phyloP scores from a whole-genome alignment of 2,888 invertebrate genomes.

The Andrena praecox region DNA sequence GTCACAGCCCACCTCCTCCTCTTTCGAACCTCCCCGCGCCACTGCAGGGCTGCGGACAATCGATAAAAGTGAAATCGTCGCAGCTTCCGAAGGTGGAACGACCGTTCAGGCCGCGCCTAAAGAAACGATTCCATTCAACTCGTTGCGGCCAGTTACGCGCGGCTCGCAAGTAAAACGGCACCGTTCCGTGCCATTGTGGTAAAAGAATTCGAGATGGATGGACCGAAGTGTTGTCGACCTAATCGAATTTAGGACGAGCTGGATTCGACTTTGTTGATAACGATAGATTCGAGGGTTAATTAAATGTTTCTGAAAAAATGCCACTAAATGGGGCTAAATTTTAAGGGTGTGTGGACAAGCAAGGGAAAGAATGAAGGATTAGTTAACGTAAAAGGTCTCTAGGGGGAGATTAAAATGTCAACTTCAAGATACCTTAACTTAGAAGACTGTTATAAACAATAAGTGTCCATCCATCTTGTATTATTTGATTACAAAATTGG shows the following conservation, averaged over 20 bases:
- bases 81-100: constrained; percentile 71
- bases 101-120: constrained; percentile 49
- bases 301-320: too few species aligned
- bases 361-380: too few species aligned
- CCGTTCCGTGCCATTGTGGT: background rate
- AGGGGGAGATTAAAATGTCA: too few species aligned
- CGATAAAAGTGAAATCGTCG: constrained; percentile 67
- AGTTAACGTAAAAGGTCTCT: too few species aligned
- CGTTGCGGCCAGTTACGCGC: background rate
- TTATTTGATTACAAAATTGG: too few species aligned
- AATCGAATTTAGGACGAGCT: background rate
- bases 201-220: background rate
- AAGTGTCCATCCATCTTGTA: too few species aligned
- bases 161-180: background rate
- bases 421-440: too few species aligned
- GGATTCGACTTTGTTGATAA: background rate
- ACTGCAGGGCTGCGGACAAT: constrained; percentile 54
- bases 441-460: too few species aligned
- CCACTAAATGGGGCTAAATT: too few species aligned
- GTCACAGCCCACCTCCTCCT: constrained; percentile 45
- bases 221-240: too few species aligned
- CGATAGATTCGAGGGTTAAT: too few species aligned
- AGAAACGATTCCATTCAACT: constrained; percentile 43
- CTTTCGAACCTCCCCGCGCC: constrained; percentile 42
- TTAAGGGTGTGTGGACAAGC: too few species aligned